Evolutionary conservation across 2,888 invertebrate species (phyloP).

Genomic region (Sinotaia quadrata): DNA sequence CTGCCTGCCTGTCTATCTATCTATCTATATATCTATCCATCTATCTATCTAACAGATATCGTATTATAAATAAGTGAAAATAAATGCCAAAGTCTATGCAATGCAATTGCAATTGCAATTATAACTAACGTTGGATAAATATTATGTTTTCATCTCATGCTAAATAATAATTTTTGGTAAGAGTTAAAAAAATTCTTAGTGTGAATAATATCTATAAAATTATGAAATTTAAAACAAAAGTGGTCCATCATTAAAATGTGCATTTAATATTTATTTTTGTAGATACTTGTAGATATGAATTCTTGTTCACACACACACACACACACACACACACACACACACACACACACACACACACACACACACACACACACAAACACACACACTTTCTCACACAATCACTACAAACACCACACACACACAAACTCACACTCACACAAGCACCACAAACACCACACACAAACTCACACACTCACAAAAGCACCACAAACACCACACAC

Average conservation of each 20-base stretch:
- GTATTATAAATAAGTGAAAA: no score
- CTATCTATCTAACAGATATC: conserved; percentile 6
- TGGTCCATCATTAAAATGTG: no score
- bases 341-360: conserved; percentile 4
- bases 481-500: background rate
- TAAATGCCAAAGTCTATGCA: no score
- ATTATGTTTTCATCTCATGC: no score
- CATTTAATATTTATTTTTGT: background rate
- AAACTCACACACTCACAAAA: background rate
- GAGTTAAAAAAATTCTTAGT: no score
- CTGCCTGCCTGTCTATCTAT: background rate
- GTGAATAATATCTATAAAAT: no score
- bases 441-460: background rate
- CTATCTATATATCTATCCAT: background rate
- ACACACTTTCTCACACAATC: background rate
- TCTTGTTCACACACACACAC: background rate
- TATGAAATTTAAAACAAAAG: no score
- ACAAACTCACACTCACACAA: conserved; percentile 6
- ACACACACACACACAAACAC: background rate
- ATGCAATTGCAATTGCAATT: no score
- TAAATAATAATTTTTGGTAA: no score
- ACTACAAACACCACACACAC: background rate
- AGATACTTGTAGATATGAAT: background rate
- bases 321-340: background rate
- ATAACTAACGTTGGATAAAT: no score